These are phyloP conservation scores for Danio choprae DNA, from an alignment of 2,797 vertebrate genomes.

Conservation along the genomic window DNA sequence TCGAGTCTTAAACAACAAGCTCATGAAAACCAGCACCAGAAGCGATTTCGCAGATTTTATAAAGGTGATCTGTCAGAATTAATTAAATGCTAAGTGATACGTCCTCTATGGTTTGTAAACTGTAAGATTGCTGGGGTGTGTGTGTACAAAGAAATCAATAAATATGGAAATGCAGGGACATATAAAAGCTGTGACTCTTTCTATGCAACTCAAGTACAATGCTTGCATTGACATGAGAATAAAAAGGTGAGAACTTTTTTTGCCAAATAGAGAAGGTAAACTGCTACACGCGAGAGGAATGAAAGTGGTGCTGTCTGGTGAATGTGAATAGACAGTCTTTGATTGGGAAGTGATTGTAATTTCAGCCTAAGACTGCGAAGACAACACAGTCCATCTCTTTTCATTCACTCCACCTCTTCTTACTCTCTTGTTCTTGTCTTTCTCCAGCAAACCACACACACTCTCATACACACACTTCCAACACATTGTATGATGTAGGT, in stretches of 20 bases:
- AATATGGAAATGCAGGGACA: constrained; percentile 9
- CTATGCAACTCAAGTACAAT: not conserved
- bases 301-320: not conserved
- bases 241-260: not conserved
- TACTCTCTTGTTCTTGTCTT: not conserved
- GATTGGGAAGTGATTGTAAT: constrained; percentile 28
- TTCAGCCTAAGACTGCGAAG: not conserved
- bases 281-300: not conserved
- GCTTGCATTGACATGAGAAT: constrained; percentile 1
- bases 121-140: not conserved
- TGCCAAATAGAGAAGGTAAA: constrained; percentile 24
- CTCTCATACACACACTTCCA: too few species aligned
- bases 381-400: constrained; percentile 10
- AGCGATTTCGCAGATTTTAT: not conserved
- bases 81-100: not conserved
- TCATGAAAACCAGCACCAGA: not conserved
- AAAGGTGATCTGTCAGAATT: not conserved
- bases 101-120: not conserved
- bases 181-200: not conserved
- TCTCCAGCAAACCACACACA: not conserved
- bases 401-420: constrained; percentile 6
- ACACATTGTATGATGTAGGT: constrained; percentile 9
- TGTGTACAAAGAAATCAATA: constrained; percentile 17
- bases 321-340: constrained; percentile 29
- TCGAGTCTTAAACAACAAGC: not conserved